These are phyloP conservation scores for Limosa lapponica DNA, from an alignment of 2,797 vertebrate genomes.

Conservation along the genomic window DNA sequence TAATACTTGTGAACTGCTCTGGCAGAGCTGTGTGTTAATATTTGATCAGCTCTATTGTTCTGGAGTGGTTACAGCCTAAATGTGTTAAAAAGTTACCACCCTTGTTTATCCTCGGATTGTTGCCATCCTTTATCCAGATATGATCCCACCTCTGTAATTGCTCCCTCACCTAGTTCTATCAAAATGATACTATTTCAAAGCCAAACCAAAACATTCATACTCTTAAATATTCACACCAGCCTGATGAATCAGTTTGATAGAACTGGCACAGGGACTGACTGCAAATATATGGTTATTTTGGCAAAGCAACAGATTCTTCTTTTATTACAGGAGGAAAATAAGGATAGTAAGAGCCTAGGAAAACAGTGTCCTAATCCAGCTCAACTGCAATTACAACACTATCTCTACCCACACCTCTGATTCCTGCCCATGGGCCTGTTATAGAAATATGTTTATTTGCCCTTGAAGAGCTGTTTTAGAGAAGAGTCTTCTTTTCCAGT, in stretches of 20 bases:
- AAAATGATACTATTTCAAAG: not conserved
- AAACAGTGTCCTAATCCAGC: not conserved
- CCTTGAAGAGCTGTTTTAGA: not conserved
- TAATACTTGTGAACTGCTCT: not conserved
- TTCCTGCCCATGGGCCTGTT: not conserved
- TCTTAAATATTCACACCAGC: not conserved
- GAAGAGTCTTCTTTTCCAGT: not conserved
- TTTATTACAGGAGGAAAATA: not conserved
- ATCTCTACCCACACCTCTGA: not conserved
- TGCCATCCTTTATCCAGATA: not conserved
- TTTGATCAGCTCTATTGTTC: not conserved
- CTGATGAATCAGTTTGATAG: not conserved
- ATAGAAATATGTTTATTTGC: not conserved
- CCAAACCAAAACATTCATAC: not conserved
- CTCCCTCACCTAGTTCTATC: not conserved
- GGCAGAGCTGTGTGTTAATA: not conserved
- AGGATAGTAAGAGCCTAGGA: not conserved
- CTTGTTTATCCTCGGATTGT: not conserved
- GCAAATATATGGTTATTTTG: not conserved
- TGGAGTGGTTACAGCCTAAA: not conserved
- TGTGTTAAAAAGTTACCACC: not conserved
- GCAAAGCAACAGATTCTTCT: not conserved
- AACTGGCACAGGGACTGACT: not conserved
- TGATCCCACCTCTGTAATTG: not conserved
- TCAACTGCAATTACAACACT: not conserved